phyloP scores from a whole-genome alignment of 2,888 invertebrate genomes.

The Oxytorus armatus region DNA sequence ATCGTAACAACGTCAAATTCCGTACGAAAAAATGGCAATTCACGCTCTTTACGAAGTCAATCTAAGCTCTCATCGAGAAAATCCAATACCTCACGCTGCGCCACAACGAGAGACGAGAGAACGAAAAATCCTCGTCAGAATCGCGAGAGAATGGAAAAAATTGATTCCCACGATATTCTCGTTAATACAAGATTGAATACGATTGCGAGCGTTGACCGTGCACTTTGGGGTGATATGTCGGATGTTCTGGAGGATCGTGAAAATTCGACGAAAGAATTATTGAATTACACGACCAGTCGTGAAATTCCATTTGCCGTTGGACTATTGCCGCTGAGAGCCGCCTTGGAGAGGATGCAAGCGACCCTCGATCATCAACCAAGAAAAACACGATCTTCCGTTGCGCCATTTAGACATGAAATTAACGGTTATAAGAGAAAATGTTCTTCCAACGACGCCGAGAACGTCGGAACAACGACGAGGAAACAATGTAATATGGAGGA shows the following conservation, averaged over 20 bases:
- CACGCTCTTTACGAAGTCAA: constrained; percentile 72
- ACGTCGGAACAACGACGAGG: not conserved
- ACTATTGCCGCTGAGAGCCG: constrained; percentile 82
- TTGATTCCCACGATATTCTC: constrained; percentile 56
- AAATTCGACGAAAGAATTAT: constrained; percentile 61
- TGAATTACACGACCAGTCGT: constrained; percentile 79
- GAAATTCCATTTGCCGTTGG: constrained; percentile 84
- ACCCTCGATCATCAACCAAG: constrained; percentile 84
- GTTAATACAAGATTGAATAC: constrained; percentile 71
- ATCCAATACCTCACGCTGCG: constrained; percentile 61
- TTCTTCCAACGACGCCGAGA: not conserved
- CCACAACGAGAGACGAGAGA: constrained; percentile 62
- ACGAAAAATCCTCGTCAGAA: constrained; percentile 64
- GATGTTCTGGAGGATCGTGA: constrained; percentile 77
- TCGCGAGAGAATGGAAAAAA: constrained; percentile 62
- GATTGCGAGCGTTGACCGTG: constrained; percentile 79
- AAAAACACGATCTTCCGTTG: constrained; percentile 83
- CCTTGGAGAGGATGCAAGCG: constrained; percentile 83
- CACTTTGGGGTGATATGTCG: constrained; percentile 83
- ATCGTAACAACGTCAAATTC: constrained; percentile 60
- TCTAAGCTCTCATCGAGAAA: constrained; percentile 69
- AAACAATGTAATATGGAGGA: constrained; percentile 35
- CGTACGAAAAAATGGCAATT: no score
- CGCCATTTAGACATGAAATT: constrained; percentile 75
- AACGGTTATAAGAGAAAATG: not conserved